Base-by-base conservation (phyloP, 37 sponge, comb jelly and placozoan species). In the Crambe crambe region DNA sequence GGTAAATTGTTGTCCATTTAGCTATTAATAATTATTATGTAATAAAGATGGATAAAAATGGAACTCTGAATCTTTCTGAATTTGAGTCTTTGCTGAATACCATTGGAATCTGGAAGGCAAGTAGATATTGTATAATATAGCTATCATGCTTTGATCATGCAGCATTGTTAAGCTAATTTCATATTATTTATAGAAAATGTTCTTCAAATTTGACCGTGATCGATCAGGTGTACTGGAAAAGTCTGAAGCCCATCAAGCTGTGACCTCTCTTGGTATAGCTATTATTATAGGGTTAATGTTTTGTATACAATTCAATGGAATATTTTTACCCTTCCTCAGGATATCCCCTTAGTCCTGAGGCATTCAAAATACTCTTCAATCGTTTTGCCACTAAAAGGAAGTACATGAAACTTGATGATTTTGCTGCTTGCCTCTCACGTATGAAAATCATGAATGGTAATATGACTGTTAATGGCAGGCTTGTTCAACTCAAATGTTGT, bases 31-130 rank as follows among this genome's bases (percentile, higher is more conserved):
- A 12, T 47, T 15, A 15, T 15, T 47, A 15, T 47, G 6, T 47
- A 47, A 42, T 63, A 38, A 26, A 88, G 89, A 65, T 21, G 51
- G 88, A 92, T 40, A 76, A 87, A 29, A 86, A 70, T 84, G 92
- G 92, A 0, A 87, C 85, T 2, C 85, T 92, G 18, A 76, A 84
- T 63, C 76, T 66, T 34, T 65, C 60, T 22, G 92, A 92, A 43
- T 92, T 92, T 70, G 66, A 83, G 58, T 80, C 42, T 9, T 72
- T 92, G 18, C 80, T 92, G 38, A 43, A 80, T 10, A 83, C 74
- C 57, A 83, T 92, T 75, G 74, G 62, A n/a, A 47, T 73, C n/a
- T 92, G 92, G 92, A 92, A 92, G 91, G 91, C 83, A 72, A 35
- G 56, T n/a, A n/a, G n/a, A n/a, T 10, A 31, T 68, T 68, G 39